Evolutionary conservation across 2,113 vertebrate genomes (phyloP).

Genomic region (Panurus biarmicus): DNA sequence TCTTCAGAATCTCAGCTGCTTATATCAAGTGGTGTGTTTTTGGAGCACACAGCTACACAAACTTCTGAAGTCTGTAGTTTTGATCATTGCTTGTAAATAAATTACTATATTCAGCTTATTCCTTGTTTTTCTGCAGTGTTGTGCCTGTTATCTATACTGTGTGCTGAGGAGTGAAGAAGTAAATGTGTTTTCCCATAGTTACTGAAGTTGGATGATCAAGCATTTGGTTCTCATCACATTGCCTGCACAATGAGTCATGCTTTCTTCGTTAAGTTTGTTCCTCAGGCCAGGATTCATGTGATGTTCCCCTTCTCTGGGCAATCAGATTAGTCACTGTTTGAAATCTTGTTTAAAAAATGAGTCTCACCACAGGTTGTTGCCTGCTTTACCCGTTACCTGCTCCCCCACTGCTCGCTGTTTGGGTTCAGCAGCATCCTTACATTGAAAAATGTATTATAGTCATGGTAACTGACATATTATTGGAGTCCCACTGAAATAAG

Average conservation of each 20-base stretch:
- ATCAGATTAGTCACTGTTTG: constrained; percentile 38
- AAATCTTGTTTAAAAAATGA: constrained; percentile 26
- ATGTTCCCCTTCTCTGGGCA: neutral
- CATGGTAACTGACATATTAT: neutral
- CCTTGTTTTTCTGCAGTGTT: neutral
- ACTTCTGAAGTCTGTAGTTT: neutral
- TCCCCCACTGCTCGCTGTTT: neutral
- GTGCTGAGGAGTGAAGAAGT: neutral
- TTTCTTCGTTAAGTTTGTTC: constrained; percentile 17
- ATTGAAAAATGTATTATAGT: neutral
- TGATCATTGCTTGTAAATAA: neutral
- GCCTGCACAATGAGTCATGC: constrained; percentile 30
- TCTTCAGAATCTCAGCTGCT: neutral
- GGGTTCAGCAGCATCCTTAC: neutral
- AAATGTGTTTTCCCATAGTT: neutral
- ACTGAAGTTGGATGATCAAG: neutral
- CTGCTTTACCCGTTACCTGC: neutral
- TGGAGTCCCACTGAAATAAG: neutral
- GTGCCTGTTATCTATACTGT: neutral
- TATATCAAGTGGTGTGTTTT: neutral
- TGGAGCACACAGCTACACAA: neutral
- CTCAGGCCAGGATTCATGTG: constrained; percentile 41
- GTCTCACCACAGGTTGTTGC: neutral
- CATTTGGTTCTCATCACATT: constrained; percentile 46
- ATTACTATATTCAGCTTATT: neutral